Evolutionary conservation across 2,888 invertebrate species (phyloP).

Genomic region (Chrysolina americana): DNA sequence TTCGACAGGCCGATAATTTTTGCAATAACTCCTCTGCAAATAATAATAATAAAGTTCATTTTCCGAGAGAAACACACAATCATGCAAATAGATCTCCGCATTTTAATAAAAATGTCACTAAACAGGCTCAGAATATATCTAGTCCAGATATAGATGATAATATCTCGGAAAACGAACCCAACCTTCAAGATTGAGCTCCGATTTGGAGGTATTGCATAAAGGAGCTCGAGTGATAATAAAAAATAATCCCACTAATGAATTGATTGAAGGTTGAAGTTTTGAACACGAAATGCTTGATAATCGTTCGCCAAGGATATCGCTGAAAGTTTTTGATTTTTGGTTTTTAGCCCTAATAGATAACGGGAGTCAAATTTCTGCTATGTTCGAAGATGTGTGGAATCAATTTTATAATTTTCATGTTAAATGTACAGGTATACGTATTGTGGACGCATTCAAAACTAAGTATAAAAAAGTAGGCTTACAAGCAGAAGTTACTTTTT

Average conservation of each 20-base stretch:
- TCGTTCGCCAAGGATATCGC: no score
- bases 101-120: not conserved
- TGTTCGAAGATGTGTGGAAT: no score
- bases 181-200: not conserved
- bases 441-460: slow-evolving; percentile 20
- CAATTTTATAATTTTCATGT: no score
- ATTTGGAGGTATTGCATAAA: not conserved
- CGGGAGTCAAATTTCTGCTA: no score
- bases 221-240: no score
- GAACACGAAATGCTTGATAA: no score
- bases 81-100: not conserved
- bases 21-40: not conserved
- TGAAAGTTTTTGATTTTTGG: no score
- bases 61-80: slow-evolving; percentile 3
- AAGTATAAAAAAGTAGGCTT: slow-evolving; percentile 7
- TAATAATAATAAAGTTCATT: slow-evolving; percentile 7
- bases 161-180: slow-evolving; percentile 18
- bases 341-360: no score
- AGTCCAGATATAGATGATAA: slow-evolving; percentile 1
- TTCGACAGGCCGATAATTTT: no score
- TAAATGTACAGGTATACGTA: slow-evolving; percentile 19
- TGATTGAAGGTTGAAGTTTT: no score
- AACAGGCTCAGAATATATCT: slow-evolving; percentile 7
- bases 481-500: slow-evolving; percentile 9
- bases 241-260: not conserved